Evolutionary conservation across 1,140 invertebrate genomes (phyloP).

Genomic region (Bathynomus jamesi): DNA sequence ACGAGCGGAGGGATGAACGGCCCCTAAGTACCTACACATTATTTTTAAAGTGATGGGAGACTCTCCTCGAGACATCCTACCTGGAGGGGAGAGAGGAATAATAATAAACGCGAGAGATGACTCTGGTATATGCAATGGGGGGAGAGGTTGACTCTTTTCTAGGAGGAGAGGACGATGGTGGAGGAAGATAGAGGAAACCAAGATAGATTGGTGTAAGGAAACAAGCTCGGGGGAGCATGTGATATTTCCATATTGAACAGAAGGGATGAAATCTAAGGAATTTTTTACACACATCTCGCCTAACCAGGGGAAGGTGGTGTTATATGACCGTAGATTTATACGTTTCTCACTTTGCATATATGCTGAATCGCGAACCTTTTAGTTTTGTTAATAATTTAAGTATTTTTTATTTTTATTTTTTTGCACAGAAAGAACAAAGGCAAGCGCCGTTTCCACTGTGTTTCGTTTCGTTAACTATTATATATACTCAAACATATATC

Average conservation of each 20-base stretch:
- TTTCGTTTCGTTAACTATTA: too few species aligned
- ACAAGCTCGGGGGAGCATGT: neutral
- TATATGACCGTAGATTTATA: neutral
- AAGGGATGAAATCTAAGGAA: neutral
- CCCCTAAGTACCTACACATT: neutral
- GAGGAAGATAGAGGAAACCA: neutral
- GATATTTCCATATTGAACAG: neutral
- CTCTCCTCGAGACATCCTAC: neutral
- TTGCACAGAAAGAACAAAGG: too few species aligned
- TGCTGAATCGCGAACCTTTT: too few species aligned
- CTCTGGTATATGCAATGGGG: neutral
- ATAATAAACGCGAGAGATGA: neutral
- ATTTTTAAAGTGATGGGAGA: neutral
- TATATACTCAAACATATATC: too few species aligned
- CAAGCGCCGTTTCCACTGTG: too few species aligned
- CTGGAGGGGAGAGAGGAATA: neutral
- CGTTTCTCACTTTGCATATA: too few species aligned
- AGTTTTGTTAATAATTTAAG: too few species aligned
- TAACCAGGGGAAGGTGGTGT: neutral
- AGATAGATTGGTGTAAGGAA: neutral
- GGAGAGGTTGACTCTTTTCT: too few species aligned
- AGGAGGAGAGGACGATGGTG: neutral
- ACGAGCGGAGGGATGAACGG: neutral
- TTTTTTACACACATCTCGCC: neutral
- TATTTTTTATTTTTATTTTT: too few species aligned